Base-by-base conservation (phyloP, 2,888 invertebrate species). In the Sclerodermus sp. region DNA sequence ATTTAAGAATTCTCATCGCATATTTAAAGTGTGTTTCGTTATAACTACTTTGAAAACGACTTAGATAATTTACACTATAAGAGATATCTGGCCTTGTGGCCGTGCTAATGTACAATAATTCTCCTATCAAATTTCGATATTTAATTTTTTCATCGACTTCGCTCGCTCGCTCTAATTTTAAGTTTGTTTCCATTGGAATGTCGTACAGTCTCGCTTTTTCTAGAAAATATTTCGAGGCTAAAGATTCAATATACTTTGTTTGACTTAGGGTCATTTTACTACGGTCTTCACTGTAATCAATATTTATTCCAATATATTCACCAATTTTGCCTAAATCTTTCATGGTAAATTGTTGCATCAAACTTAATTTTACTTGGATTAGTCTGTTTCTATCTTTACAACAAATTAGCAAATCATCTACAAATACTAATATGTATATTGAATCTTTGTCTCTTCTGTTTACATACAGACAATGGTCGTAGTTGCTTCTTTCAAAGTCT, bases 51-150 rank as follows among this genome's bases (percentile, higher is more conserved):
- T 75, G 73, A 52, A 59, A 74, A 51, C 71, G 43, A 58, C 73
- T n/a, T 73, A 73, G 53, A 45, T 72, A 74, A 55, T 74, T 74
- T 5, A 73, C 70, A 52, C 67, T 64, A 43, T 50, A 73, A 16
- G 60, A 29, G 23, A 71, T 55, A 53, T 73, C 71, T 49, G 68
- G 67, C 50, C 70, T 60, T n/a, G 73, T 73, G 32, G 64, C 68
- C 30, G 61, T 40, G 55, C 67, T 71, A 31, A 74, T 67, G 57
- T 70, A 75, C 36, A 59, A 47, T 13, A 63, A 38, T 49, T 48
- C 60, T 37, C 60, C 60, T 38, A 62, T 56, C 36, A 58, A 17
- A 51, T 62, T 64, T 59, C 52, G 39, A 44, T 67, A 71, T 34
- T 65, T 68, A 8, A 66, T 49, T 43, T 50, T 53, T 42, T 65